phyloP scores from a whole-genome alignment of 2,888 invertebrate species.

The Drosophila hamatofila region DNA sequence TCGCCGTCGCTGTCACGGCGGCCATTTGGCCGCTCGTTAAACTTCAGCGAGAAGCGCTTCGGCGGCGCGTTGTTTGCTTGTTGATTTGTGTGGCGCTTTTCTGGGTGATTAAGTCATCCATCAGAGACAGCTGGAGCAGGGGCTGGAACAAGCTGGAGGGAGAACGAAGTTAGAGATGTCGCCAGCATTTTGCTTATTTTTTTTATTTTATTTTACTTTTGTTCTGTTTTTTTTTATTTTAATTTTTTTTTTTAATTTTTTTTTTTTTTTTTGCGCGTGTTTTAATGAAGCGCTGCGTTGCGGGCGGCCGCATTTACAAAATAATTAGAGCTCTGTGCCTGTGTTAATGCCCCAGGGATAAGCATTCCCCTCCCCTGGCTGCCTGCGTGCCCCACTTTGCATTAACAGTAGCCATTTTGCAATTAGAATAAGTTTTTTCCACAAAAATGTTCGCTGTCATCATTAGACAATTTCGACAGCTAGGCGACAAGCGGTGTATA shows the following conservation, averaged over 20 bases:
- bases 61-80: slow-evolving; percentile 51
- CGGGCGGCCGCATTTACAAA: slow-evolving; percentile 58
- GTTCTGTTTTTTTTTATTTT: neutral
- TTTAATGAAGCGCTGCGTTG: slow-evolving; percentile 69
- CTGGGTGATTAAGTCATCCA: slow-evolving; percentile 79
- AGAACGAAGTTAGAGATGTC: slow-evolving; percentile 6
- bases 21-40: slow-evolving; percentile 53
- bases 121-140: slow-evolving; percentile 42
- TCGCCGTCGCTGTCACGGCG: neutral
- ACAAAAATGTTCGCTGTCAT: slow-evolving; percentile 48
- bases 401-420: slow-evolving; percentile 33
- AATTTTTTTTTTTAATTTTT: slow-evolving; percentile 1
- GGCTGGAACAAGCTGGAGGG: neutral
- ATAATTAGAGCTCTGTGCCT: slow-evolving; percentile 51
- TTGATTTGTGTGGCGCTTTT: slow-evolving; percentile 77
- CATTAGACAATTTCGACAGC: slow-evolving; percentile 47
- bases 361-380: neutral
- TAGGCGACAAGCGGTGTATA: slow-evolving; percentile 48
- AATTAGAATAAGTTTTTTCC: slow-evolving; percentile 55
- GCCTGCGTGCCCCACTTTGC: neutral
- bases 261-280: slow-evolving; percentile 2
- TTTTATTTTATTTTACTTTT: neutral
- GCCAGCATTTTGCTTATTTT: neutral
- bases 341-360: slow-evolving; percentile 29
- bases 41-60: slow-evolving; percentile 65